phyloP scores from a whole-genome alignment of 2,113 vertebrate genomes.

The Kryptolebias marmoratus region DNA sequence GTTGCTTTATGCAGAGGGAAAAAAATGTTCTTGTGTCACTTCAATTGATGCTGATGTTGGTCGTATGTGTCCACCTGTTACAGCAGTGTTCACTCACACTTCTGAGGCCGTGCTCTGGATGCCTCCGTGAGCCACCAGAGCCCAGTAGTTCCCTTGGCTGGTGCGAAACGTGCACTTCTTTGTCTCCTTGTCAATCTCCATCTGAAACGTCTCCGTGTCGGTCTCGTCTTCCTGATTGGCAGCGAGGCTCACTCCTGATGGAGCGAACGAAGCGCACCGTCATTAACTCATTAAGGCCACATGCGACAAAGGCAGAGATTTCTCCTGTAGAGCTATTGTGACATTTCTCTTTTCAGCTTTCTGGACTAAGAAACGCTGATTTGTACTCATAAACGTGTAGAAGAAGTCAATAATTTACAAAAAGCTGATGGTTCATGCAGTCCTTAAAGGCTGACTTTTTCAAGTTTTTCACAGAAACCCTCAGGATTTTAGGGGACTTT shows the following conservation, averaged over 20 bases:
- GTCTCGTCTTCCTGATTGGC: conserved; percentile 97
- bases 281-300: not conserved
- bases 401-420: no score
- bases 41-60: not conserved
- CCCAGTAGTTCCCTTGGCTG: conserved; percentile 92
- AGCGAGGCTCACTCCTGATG: conserved; percentile 90
- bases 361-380: no score
- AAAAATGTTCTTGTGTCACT: not conserved
- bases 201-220: conserved; percentile 95
- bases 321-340: not conserved
- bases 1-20: no score
- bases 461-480: no score
- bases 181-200: conserved; percentile 92
- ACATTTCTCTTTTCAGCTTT: not conserved
- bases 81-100: conserved; percentile 81
- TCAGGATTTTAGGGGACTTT: no score
- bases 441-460: no score
- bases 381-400: no score
- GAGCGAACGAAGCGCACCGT: not conserved
- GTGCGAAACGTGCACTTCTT: conserved; percentile 90
- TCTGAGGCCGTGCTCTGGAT: conserved; percentile 90
- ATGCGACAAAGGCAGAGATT: not conserved
- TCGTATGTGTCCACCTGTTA: not conserved
- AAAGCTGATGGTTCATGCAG: no score
- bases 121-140: conserved; percentile 91